These are phyloP conservation scores for Nasua narica DNA, from an alignment of 2,797 vertebrate genomes.

Conservation along the genomic window DNA sequence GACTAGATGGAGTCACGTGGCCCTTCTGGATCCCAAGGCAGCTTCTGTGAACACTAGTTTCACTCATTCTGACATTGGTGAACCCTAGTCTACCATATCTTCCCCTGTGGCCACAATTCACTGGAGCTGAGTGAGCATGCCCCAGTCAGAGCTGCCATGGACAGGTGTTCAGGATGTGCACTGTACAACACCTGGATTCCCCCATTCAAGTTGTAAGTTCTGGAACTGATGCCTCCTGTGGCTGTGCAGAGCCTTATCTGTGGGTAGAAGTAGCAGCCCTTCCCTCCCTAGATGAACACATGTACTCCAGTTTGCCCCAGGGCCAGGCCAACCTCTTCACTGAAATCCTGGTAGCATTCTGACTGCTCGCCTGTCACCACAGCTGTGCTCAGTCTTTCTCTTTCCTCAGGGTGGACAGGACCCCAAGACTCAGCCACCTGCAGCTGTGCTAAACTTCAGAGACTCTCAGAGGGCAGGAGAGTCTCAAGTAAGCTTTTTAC, in stretches of 20 bases:
- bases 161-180: neutral
- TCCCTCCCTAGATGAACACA: neutral
- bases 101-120: neutral
- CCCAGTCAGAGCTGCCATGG: neutral
- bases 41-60: neutral
- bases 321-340: neutral
- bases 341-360: neutral
- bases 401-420: neutral
- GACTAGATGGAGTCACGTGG: neutral
- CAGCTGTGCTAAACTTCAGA: neutral
- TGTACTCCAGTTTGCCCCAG: neutral
- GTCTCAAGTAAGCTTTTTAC: neutral
- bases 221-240: neutral
- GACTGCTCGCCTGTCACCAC: neutral
- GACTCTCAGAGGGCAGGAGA: neutral
- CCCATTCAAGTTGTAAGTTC: fast-evolving
- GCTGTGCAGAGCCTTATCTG: neutral
- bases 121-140: neutral
- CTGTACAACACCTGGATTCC: neutral
- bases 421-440: neutral
- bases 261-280: neutral
- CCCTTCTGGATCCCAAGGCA: neutral
- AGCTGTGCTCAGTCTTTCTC: neutral
- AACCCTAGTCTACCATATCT: neutral
- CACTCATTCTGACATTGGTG: neutral